Conservation (phyloP, 2,888 invertebrate genomes). For the Nudaria mundana region DNA sequence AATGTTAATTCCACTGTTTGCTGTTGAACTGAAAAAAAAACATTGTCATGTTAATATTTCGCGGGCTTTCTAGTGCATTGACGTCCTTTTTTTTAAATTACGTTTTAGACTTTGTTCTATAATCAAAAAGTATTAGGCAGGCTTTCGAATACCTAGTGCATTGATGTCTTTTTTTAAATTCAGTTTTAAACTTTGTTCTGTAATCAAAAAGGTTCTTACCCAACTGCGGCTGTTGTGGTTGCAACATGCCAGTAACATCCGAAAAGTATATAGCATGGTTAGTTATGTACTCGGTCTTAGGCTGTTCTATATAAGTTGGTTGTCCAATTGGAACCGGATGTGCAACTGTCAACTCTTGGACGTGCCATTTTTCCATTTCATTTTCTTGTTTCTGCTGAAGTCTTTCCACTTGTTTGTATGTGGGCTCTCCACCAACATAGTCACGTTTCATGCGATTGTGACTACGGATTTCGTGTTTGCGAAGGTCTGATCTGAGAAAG, state of each 20-base stretch:
- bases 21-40: constrained; percentile 59
- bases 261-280: constrained; percentile 60
- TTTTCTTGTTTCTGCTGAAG: constrained; percentile 56
- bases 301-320: constrained; percentile 55
- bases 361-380: constrained; percentile 37
- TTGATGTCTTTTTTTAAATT: neutral
- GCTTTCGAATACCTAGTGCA: neutral
- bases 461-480: constrained; percentile 71
- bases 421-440: constrained; percentile 71
- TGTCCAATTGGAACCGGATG: constrained; percentile 41
- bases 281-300: constrained; percentile 45
- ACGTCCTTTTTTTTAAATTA: constrained; percentile 4
- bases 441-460: constrained; percentile 73
- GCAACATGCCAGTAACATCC: constrained; percentile 56
- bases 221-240: constrained; percentile 49
- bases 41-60: constrained; percentile 1
- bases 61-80: too few species aligned
- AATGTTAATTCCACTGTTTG: constrained; percentile 64
- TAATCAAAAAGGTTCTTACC: constrained; percentile 50
- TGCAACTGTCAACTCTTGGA: constrained; percentile 29
- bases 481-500: constrained; percentile 60
- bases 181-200: neutral
- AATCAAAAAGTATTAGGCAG: too few species aligned
- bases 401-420: constrained; percentile 69
- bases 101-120: too few species aligned